Percentiles rank a stretch among this genome's conserved stretches.
Evolutionary conservation across 2,113 vertebrate species (phyloP).

Genomic region (Nettapus auritus): DNA sequence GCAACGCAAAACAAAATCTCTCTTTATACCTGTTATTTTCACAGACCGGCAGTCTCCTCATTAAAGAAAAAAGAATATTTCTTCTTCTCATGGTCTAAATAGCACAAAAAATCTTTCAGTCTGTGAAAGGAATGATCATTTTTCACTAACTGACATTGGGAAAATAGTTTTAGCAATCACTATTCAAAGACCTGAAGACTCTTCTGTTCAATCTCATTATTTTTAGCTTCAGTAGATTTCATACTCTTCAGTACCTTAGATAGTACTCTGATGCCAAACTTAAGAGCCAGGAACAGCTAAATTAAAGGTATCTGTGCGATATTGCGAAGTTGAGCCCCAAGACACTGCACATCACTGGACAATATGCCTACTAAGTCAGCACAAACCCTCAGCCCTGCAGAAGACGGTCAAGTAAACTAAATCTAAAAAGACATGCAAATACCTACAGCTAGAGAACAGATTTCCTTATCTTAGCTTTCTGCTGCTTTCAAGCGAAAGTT

Average conservation of each 20-base stretch:
- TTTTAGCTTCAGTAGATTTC: constrained; percentile 17
- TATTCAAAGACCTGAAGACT: neutral
- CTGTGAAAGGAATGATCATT: neutral
- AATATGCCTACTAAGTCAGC: rapidly evolving
- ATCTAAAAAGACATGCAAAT: neutral
- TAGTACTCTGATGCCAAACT: neutral
- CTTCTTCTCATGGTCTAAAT: neutral
- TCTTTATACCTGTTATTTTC: neutral
- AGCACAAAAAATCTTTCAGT: neutral
- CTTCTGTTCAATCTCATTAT: neutral
- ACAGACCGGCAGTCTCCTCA: neutral
- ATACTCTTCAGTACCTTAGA: neutral
- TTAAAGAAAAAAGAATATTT: neutral
- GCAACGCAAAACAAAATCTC: constrained; percentile 7
- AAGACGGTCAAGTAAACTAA: neutral
- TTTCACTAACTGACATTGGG: neutral
- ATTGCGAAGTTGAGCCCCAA: neutral
- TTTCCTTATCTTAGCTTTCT: neutral
- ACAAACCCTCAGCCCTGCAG: neutral
- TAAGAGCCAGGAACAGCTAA: neutral
- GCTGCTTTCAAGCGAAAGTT: neutral
- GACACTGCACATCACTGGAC: neutral
- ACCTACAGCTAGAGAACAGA: neutral
- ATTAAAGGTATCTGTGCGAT: neutral
- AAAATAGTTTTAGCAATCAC: neutral